Conservation (phyloP, 2,797 vertebrate species). For the Lepidocolaptes lacrymiger region DNA sequence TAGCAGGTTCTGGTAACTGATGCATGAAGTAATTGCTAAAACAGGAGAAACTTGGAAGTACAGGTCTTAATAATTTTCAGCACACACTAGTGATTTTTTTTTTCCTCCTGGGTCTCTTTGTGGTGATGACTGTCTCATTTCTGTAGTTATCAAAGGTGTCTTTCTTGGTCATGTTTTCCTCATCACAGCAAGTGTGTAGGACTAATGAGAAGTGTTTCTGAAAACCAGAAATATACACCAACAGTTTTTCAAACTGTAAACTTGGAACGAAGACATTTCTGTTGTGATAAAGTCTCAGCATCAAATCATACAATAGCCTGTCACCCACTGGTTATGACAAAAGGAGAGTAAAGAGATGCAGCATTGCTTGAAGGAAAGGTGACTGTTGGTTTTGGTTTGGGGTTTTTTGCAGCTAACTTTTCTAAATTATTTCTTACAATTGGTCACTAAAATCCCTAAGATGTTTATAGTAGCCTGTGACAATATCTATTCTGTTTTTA, state of each 20-base stretch:
- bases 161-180: background rate
- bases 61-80: background rate
- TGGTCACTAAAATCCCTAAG: background rate
- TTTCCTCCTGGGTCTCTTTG: background rate
- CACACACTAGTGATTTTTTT: background rate
- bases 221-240: background rate
- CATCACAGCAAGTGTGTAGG: background rate
- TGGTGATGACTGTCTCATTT: background rate
- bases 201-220: background rate
- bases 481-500: background rate
- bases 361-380: background rate
- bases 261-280: background rate
- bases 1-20: background rate
- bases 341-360: background rate
- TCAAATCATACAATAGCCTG: background rate
- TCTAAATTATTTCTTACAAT: background rate
- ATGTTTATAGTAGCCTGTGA: background rate
- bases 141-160: background rate
- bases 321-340: background rate
- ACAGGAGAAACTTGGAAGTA: background rate
- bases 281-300: background rate
- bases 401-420: background rate
- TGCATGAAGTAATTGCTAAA: background rate
- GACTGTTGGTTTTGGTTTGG: background rate
- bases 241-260: background rate